Percentiles rank a stretch among this genome's conserved stretches.
phyloP scores from a whole-genome alignment of 1,140 invertebrate genomes.

The Plutomurus gul region DNA sequence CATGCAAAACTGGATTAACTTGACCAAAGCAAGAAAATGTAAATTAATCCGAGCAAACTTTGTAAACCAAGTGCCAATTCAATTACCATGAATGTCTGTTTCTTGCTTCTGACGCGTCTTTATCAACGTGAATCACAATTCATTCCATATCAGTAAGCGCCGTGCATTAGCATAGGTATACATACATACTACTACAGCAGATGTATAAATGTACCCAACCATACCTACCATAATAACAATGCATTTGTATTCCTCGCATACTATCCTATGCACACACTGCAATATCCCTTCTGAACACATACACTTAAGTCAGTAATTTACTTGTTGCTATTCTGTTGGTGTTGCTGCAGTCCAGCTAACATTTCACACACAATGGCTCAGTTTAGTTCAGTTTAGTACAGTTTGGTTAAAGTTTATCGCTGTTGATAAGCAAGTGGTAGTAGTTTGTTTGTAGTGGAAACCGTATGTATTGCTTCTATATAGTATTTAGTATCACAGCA shows the following conservation, averaged over 20 bases:
- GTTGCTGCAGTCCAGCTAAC: no score
- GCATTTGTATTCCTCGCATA: neutral
- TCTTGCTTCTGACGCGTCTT: slow-evolving; percentile 19
- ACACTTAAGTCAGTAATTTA: neutral
- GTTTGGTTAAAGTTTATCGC: neutral
- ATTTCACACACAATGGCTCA: no score
- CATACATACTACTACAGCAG: neutral
- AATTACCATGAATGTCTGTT: slow-evolving; percentile 33
- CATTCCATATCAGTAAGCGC: neutral
- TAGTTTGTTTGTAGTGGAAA: neutral
- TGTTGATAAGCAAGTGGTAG: neutral
- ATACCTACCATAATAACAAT: neutral
- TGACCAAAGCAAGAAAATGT: slow-evolving; percentile 31
- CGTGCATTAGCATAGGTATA: neutral
- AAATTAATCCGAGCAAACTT: slow-evolving; percentile 30
- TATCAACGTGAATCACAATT: slow-evolving; percentile 22
- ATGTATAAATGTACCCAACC: neutral
- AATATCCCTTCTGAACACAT: neutral
- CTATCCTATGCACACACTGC: neutral
- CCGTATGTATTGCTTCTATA: neutral
- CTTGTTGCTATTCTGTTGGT: neutral
- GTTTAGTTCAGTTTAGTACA: neutral
- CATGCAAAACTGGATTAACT: slow-evolving; percentile 52
- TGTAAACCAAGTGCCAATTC: slow-evolving; percentile 33
- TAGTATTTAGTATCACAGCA: neutral